Conservation (phyloP, 2,888 invertebrate genomes). For the Drosophila longiperda region DNA sequence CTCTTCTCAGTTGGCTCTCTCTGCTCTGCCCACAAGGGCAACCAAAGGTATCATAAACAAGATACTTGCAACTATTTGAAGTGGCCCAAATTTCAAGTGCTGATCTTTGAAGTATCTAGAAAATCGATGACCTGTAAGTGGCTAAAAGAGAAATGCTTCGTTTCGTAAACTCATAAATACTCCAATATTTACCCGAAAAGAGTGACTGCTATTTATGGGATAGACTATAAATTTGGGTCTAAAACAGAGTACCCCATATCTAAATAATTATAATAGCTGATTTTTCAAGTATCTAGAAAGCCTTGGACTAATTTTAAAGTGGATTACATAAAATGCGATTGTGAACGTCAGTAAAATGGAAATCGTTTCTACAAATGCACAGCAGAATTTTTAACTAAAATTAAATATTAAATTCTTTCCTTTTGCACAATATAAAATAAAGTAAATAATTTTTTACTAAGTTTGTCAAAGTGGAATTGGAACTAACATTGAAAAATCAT, state of each 20-base stretch:
- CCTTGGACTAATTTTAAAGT: not conserved
- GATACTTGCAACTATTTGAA: slow-evolving; percentile 8
- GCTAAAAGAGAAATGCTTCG: not conserved
- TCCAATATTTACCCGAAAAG: not conserved
- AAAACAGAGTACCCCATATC: not conserved
- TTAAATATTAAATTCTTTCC: not conserved
- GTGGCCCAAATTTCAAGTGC: slow-evolving; percentile 27
- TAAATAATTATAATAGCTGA: not conserved
- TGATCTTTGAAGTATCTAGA: slow-evolving; percentile 5
- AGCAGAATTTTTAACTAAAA: not conserved
- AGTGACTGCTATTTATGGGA: not conserved
- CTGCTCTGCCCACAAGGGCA: slow-evolving; percentile 18
- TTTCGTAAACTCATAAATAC: not conserved
- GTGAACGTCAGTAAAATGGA: not conserved
- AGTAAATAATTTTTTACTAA: not conserved
- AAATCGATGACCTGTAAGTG: not conserved
- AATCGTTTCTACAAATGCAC: not conserved
- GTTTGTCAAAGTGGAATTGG: not conserved
- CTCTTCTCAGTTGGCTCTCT: slow-evolving; percentile 3
- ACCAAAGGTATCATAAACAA: slow-evolving; percentile 23
- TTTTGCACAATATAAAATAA: not conserved
- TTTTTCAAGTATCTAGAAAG: not conserved
- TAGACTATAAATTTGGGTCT: not conserved
- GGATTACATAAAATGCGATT: not conserved
- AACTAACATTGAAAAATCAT: not conserved